phyloP scores from a whole-genome alignment of 2,113 vertebrate species.

The Sorex araneus region DNA sequence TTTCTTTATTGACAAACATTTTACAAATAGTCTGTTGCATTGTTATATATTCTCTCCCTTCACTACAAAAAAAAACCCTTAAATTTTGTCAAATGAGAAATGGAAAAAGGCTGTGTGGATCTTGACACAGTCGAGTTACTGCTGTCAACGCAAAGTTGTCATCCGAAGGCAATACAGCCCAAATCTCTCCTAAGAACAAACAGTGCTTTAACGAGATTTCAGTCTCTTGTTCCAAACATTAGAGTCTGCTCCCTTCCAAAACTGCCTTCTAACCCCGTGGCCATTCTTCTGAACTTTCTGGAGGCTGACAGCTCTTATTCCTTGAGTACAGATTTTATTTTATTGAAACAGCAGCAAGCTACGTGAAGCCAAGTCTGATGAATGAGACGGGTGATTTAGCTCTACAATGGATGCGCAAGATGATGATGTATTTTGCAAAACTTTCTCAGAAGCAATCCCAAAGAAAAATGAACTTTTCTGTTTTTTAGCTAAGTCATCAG shows the following conservation, averaged over 20 bases:
- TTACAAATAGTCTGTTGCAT: background rate
- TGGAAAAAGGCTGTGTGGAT: background rate
- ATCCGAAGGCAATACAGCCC: slow-evolving; percentile 3
- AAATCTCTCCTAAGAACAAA: background rate
- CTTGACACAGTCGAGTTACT: background rate
- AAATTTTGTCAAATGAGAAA: slow-evolving; percentile 9
- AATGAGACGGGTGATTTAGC: slow-evolving; percentile 41
- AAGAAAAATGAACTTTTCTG: slow-evolving; percentile 60
- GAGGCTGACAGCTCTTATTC: slow-evolving; percentile 3
- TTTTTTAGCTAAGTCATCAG: slow-evolving; percentile 40
- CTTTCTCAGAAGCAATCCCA: slow-evolving; percentile 61
- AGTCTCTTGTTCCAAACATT: background rate
- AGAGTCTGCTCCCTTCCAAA: background rate
- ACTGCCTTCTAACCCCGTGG: background rate
- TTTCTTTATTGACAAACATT: background rate
- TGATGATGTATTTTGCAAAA: slow-evolving; percentile 42
- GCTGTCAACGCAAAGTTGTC: background rate
- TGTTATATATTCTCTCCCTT: background rate
- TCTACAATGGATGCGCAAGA: slow-evolving; percentile 32
- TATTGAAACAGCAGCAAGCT: background rate
- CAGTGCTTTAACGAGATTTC: background rate
- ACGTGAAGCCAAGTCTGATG: slow-evolving; percentile 50
- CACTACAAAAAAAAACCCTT: slow-evolving; percentile 32
- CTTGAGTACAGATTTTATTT: slow-evolving; percentile 50
- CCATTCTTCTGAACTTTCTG: background rate